Conservation (phyloP, 2,113 vertebrate species). For the Rhodinocichla rosea region DNA sequence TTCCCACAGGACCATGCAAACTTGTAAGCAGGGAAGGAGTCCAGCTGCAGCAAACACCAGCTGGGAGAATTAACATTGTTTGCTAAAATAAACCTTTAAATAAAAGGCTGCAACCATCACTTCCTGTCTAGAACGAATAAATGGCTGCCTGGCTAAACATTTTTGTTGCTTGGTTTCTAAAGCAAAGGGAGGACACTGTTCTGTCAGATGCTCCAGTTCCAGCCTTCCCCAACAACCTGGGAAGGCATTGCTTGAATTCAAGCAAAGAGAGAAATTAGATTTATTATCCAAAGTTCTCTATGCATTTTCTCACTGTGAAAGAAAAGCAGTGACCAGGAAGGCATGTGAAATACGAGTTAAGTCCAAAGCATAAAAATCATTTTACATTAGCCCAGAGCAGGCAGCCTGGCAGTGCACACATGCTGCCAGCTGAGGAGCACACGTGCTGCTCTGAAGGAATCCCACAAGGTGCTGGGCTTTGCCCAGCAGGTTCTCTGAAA, state of each 20-base stretch:
- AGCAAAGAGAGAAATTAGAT: background rate
- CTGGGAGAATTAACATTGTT: constrained; percentile 35
- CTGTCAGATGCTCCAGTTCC: background rate
- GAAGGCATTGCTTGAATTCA: background rate
- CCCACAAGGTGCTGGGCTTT: background rate
- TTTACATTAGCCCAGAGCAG: background rate
- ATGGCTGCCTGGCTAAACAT: background rate
- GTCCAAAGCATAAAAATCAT: background rate
- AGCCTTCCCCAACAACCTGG: background rate
- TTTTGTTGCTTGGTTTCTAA: background rate
- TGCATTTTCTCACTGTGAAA: background rate
- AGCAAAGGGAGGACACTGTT: background rate
- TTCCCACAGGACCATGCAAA: background rate
- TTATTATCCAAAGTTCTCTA: background rate
- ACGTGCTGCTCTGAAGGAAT: background rate
- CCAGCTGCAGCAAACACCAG: constrained; percentile 27
- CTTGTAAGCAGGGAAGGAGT: background rate
- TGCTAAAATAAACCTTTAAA: constrained; percentile 43
- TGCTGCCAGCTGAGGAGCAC: background rate
- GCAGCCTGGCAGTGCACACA: fast-evolving
- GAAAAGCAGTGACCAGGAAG: background rate
- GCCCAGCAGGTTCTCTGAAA: background rate
- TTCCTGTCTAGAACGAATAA: background rate
- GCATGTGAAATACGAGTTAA: background rate
- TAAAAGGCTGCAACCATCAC: background rate